Base-by-base conservation (phyloP, 1,140 invertebrate genomes). In the Trypoxylus dichotomus region DNA sequence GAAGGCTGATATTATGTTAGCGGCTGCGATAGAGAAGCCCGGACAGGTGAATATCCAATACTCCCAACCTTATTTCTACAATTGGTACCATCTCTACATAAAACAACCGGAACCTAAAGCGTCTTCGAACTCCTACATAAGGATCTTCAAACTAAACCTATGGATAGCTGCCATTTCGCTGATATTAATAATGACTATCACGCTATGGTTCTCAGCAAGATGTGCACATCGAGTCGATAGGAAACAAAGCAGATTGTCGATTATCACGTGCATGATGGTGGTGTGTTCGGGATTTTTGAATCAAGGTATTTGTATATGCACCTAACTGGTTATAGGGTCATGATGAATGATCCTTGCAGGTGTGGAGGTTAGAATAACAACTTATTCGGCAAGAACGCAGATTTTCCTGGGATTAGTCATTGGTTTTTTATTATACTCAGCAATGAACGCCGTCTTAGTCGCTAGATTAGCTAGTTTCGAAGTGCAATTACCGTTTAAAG, bases 21-120 rank as follows among this genome's bases (percentile, higher is more conserved):
- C 81, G 7, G 81, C 80, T 6, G 80, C 77, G 10, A 82, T 84
- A 74, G 77, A 77, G 2, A 82, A 81, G 21, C 29, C 29, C 13
- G 76, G 79, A 29, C 77, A 81, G 11, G 37, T 47, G 1, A 80
- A 80, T 11, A 78, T 83, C 1, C 54, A 76, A 25, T 84, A 83
- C 79, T 83, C 83, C 3, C 83, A 85, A 71, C 84, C 83, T 24
- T 85, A 83, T 79, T 80, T 85, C 71, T 80, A 80, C 24, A 84
- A 83, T 77, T 85, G 84, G 84, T 84, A 84, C 73, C 78, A 84
- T 60, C 76, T 84, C 21, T 84, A 81, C 73, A 77, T 82, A 24
- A 83, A 81, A 78, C 72, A 58, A 37, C 83, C 83, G 1, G 68
- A 81, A 74, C 68, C 74, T 0, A 79, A 77, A 74, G 79, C 80